Evolutionary conservation across 2,113 vertebrate species (phyloP).

Genomic region (Oncorhynchus tshawytscha): DNA sequence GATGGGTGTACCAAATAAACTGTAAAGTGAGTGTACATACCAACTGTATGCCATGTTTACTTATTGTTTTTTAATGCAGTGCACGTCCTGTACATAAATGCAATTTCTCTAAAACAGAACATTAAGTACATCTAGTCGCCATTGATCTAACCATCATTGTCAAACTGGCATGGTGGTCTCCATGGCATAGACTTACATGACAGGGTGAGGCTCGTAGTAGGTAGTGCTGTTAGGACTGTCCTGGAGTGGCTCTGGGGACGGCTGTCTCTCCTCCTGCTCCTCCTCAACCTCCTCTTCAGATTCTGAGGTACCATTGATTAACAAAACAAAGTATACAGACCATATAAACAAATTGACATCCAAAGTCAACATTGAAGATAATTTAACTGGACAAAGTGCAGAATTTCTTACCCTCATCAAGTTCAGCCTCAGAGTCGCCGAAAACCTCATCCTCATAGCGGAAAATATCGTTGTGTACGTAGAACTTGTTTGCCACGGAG

Average conservation of each 20-base stretch:
- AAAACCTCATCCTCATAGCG: slow-evolving; percentile 98
- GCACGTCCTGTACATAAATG: too few species aligned
- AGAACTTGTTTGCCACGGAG: slow-evolving; percentile 98
- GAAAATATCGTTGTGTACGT: slow-evolving; percentile 99
- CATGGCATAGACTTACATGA: slow-evolving; percentile 75
- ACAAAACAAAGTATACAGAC: too few species aligned
- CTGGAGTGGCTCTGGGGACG: slow-evolving; percentile 88
- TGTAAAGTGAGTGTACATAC: too few species aligned
- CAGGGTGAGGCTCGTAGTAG: slow-evolving; percentile 88
- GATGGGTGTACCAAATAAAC: too few species aligned
- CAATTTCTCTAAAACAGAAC: too few species aligned
- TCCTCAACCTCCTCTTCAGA: slow-evolving; percentile 96
- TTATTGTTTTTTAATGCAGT: too few species aligned
- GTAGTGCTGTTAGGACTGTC: slow-evolving; percentile 82
- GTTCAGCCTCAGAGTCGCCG: slow-evolving; percentile 95
- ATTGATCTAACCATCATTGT: too few species aligned
- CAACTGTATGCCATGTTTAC: too few species aligned
- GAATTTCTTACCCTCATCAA: slow-evolving; percentile 85
- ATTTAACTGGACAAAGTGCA: too few species aligned
- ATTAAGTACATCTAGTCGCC: too few species aligned
- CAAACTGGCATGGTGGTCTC: background rate
- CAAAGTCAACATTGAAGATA: too few species aligned
- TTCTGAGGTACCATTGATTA: slow-evolving; percentile 66
- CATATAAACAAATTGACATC: too few species aligned
- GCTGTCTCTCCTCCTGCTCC: slow-evolving; percentile 86